Percentiles rank a stretch among this genome's conserved stretches.
These are phyloP conservation scores for Nannobrachium achirus DNA, from an alignment of 2,113 vertebrate species.

Conservation along the genomic window DNA sequence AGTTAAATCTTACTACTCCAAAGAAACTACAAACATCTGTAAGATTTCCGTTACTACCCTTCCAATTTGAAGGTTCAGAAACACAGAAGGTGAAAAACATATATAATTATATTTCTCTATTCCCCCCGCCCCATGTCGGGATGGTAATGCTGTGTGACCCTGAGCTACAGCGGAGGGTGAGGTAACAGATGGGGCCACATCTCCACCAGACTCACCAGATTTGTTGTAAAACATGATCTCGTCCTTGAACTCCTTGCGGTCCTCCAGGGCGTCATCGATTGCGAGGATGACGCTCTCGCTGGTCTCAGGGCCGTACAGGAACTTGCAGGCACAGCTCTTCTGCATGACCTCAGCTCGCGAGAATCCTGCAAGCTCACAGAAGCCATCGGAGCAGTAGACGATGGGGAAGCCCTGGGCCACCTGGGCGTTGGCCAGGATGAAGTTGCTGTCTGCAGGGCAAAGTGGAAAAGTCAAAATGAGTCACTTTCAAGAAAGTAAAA, in stretches of 20 bases:
- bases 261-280: conserved; percentile 91
- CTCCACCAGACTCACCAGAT: conserved; percentile 58
- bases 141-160: too few species aligned
- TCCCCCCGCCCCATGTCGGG: too few species aligned
- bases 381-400: conserved; percentile 99
- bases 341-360: conserved; percentile 98
- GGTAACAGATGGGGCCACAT: too few species aligned
- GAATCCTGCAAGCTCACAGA: conserved; percentile 96
- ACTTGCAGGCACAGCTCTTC: conserved; percentile 97
- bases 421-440: conserved; percentile 98
- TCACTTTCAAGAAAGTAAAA: neutral
- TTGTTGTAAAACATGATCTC: conserved; percentile 98
- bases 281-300: conserved; percentile 91
- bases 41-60: too few species aligned
- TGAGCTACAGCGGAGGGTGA: too few species aligned
- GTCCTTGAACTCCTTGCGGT: conserved; percentile 95
- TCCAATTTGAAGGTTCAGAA: too few species aligned
- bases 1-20: too few species aligned
- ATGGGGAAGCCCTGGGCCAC: conserved; percentile 96
- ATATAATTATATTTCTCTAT: too few species aligned
- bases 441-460: conserved; percentile 90
- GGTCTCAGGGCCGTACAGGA: conserved; percentile 93
- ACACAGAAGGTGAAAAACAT: too few species aligned
- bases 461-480: neutral
- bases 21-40: too few species aligned